Evolutionary conservation across 2,888 invertebrate genomes (phyloP), one percentile per base, ranked within the genome.

Genomic region (Zhuqinia jingwanae): DNA sequence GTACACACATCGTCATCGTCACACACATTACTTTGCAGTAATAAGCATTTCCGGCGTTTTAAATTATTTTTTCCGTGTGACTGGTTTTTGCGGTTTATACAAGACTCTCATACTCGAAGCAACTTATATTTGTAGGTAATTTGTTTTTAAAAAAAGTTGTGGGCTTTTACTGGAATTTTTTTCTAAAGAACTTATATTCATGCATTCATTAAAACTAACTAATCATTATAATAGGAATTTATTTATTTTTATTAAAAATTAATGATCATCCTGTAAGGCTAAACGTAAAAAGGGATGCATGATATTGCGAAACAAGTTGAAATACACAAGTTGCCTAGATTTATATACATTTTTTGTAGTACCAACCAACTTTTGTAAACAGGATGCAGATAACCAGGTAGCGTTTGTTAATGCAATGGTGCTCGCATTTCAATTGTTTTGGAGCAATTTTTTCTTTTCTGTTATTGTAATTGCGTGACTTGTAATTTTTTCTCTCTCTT

Each of bases 1-100:
- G n/a, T n/a, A n/a, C n/a, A n/a, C n/a, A n/a, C n/a, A n/a, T n/a
- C n/a, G n/a, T n/a, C n/a, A n/a, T n/a, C n/a, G n/a, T n/a, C n/a
- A n/a, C n/a, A 10, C 13, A 17, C 25, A 25, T 58, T 25, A 58
- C 13, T 60, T 13, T 22, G 15, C 60, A n/a, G 25, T 60, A 60
- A 60, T 60, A 22, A 60, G 58, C 77, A 77, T 77, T 77, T 77
- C 77, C 77, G 77, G 77, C 17, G 45, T 76, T 76, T 53, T 11
- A 17, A 20, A 22, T n/a, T 15, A 27, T 60, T 60, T 77, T 53
- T 77, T 77, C 45, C 77, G 53, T 17, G 30, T 58, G 42, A n/a
- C n/a, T 76, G 60, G 13, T 60, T 11, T 60, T 11, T 27, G 42
- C 42, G 11, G 5, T 42, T 11, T 42, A 42, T 11, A 42, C 42